These are phyloP conservation scores for Prunella himalayana DNA, from an alignment of 2,113 vertebrate genomes.

Conservation along the genomic window DNA sequence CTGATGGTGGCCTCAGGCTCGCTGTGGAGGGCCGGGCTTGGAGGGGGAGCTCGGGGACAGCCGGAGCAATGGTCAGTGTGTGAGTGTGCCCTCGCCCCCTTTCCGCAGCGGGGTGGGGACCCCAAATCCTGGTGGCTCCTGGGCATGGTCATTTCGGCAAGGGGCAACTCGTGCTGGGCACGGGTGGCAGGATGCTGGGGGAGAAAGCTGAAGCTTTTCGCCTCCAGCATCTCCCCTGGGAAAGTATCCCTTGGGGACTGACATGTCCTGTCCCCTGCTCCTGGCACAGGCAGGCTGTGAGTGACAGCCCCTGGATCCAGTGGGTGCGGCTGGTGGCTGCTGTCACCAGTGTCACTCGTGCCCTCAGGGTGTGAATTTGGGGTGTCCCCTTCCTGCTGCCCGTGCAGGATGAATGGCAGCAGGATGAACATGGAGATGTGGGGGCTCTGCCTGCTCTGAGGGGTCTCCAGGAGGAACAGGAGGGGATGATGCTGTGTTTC, in stretches of 20 bases:
- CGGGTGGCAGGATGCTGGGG: fast-evolving
- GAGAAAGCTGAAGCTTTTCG: not conserved
- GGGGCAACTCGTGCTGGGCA: fast-evolving
- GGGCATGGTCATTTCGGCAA: fast-evolving
- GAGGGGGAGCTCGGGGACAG: slow-evolving; percentile 70
- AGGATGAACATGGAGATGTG: fast-evolving
- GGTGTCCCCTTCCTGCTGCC: not conserved
- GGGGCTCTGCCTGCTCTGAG: not conserved
- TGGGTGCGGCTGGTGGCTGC: not conserved
- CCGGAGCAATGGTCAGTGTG: slow-evolving; percentile 56
- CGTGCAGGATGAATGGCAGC: fast-evolving
- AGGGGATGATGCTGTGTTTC: not conserved
- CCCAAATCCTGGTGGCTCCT: not conserved
- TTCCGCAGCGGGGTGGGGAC: not conserved
- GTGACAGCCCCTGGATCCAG: fast-evolving
- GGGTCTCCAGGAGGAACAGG: not conserved
- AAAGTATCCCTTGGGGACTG: fast-evolving
- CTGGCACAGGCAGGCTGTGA: fast-evolving
- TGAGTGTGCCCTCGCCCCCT: not conserved
- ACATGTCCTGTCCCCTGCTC: not conserved
- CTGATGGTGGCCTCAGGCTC: slow-evolving; percentile 43
- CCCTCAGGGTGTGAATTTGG: not conserved
- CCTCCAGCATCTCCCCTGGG: not conserved
- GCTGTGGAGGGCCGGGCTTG: not conserved
- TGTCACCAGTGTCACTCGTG: not conserved